phyloP scores from a whole-genome alignment of 2,113 vertebrate genomes.

The Seriola quinqueradiata region DNA sequence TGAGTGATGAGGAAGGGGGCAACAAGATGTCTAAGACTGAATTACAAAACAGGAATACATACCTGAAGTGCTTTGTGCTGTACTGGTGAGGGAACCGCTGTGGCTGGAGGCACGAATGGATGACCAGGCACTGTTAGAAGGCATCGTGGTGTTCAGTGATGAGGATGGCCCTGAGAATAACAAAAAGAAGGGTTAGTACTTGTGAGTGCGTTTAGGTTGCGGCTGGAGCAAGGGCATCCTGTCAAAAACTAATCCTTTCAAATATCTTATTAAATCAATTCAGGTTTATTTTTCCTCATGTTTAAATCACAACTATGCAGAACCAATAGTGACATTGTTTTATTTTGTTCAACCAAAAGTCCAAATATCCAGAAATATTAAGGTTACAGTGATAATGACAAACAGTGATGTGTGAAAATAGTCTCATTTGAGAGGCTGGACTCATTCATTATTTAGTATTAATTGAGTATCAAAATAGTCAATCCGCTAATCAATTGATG shows the following conservation, averaged over 20 bases:
- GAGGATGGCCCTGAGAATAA: conserved; percentile 94
- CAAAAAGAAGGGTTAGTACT: conserved; percentile 1
- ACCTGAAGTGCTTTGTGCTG: conserved; percentile 99
- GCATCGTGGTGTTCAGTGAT: conserved; percentile 99
- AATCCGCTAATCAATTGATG: too few species aligned
- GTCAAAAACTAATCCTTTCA: background rate
- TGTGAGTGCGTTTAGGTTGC: background rate
- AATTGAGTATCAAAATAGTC: too few species aligned
- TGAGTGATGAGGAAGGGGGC: background rate
- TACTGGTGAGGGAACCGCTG: conserved; percentile 99
- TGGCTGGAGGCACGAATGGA: conserved; percentile 99
- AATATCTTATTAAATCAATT: too few species aligned
- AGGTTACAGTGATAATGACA: too few species aligned
- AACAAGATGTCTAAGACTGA: background rate
- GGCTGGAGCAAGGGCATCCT: background rate
- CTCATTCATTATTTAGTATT: too few species aligned
- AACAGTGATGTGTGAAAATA: too few species aligned
- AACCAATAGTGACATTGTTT: too few species aligned
- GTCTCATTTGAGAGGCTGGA: too few species aligned
- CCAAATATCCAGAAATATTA: too few species aligned
- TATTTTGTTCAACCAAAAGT: too few species aligned
- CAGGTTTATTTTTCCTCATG: too few species aligned
- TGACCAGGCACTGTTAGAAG: conserved; percentile 99
- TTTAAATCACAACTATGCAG: too few species aligned
- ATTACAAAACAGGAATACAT: background rate